Evolutionary conservation across 2,113 vertebrate genomes (phyloP).

Genomic region (Psilopogon haemacephalus): DNA sequence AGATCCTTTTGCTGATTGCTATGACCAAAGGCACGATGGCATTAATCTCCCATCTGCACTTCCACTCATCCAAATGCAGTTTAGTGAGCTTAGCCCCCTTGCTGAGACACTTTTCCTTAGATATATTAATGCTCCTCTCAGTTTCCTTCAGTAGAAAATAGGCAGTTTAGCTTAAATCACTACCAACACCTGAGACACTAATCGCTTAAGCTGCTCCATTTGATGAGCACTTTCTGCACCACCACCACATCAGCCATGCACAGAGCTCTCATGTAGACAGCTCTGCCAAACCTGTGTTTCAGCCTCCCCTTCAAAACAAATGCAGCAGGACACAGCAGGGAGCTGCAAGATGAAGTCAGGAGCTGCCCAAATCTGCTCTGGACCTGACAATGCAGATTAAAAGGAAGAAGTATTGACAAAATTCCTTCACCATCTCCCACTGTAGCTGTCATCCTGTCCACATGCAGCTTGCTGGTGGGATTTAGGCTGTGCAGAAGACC

Average conservation of each 20-base stretch:
- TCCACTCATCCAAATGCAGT: neutral
- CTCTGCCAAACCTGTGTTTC: neutral
- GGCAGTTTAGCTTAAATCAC: neutral
- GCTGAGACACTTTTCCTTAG: neutral
- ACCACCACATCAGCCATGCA: neutral
- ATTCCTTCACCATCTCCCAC: neutral
- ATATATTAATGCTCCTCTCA: neutral
- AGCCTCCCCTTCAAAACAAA: neutral
- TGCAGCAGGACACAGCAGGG: too few species aligned
- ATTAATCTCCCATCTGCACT: neutral
- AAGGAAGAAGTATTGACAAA: neutral
- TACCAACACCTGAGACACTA: neutral
- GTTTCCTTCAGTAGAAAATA: neutral
- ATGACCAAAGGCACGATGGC: neutral
- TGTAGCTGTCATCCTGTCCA: accelerated
- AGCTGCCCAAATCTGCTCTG: neutral
- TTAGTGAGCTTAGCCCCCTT: neutral
- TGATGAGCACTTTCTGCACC: neutral
- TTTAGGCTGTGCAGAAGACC: neutral
- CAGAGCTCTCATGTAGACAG: accelerated
- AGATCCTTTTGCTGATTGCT: neutral
- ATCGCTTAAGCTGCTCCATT: neutral
- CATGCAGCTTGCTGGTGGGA: accelerated
- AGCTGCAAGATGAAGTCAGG: neutral
- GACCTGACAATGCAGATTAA: neutral